Evolutionary conservation across 2,797 vertebrate genomes (phyloP).

Genomic region (Phylloscopus collybita): DNA sequence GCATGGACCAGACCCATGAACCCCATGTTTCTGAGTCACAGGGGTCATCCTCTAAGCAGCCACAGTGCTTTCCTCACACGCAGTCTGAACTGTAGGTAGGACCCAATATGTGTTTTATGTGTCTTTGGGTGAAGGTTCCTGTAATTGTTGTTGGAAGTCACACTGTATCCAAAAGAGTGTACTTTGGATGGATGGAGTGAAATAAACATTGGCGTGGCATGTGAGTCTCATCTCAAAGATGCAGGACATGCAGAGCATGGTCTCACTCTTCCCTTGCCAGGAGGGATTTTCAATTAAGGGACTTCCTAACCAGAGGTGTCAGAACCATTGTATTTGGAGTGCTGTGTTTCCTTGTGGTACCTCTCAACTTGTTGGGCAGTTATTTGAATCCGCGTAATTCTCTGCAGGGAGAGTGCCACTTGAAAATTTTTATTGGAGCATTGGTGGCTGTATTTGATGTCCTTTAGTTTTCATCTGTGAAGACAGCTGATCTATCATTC

Average conservation of each 20-base stretch:
- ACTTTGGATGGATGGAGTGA: not conserved
- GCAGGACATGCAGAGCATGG: accelerated
- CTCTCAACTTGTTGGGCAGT: not conserved
- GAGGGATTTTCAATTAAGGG: not conserved
- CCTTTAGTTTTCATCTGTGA: not conserved
- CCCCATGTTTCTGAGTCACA: accelerated
- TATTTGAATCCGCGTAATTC: not conserved
- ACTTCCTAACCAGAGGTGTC: not conserved
- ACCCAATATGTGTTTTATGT: accelerated
- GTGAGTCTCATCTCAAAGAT: accelerated
- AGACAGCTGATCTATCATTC: not conserved
- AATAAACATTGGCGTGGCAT: not conserved
- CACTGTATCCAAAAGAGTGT: not conserved
- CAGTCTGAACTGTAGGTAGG: not conserved
- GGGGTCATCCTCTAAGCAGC: not conserved
- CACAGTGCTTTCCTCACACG: accelerated
- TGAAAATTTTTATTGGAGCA: not conserved
- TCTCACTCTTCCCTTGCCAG: not conserved
- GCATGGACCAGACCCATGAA: not conserved
- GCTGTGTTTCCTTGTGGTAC: not conserved
- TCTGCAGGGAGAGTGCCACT: not conserved
- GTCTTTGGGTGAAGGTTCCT: not conserved
- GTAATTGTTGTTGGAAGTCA: not conserved
- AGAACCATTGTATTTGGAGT: not conserved
- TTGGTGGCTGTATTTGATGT: not conserved